These are phyloP conservation scores for Oxycera nigricornis DNA, from an alignment of 2,888 invertebrate species.

Conservation along the genomic window DNA sequence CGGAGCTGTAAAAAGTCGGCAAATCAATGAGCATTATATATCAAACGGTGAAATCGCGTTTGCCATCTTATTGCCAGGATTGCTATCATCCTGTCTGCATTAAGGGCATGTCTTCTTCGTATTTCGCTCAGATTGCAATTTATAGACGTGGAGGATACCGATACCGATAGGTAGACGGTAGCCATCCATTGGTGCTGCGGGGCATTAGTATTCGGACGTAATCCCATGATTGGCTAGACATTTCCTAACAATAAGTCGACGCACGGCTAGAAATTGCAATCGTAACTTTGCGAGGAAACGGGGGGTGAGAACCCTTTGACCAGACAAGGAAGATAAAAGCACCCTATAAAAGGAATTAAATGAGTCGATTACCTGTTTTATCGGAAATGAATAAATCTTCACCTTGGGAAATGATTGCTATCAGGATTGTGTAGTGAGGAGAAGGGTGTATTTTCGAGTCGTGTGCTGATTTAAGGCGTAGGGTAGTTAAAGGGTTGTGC, in stretches of 20 bases:
- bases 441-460: too few relatives aligned
- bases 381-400: slow-evolving; percentile 47
- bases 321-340: slow-evolving; percentile 39
- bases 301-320: slow-evolving; percentile 6
- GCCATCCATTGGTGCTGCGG: neutral
- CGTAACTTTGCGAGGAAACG: neutral
- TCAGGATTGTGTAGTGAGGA: neutral
- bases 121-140: neutral
- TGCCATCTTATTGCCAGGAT: neutral
- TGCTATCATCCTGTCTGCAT: neutral
- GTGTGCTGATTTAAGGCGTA: too few relatives aligned
- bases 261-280: slow-evolving; percentile 8
- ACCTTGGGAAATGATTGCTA: slow-evolving; percentile 31
- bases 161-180: neutral
- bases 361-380: slow-evolving; percentile 45
- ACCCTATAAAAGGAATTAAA: slow-evolving; percentile 42
- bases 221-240: slow-evolving; percentile 38
- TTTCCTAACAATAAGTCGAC: slow-evolving; percentile 26
- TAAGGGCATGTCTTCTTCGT: neutral
- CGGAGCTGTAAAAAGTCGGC: neutral
- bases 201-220: slow-evolving; percentile 29
- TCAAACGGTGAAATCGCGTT: slow-evolving; percentile 8
- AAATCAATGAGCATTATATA: slow-evolving; percentile 11
- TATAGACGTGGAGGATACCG: neutral
- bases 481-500: too few relatives aligned